Evolutionary conservation across 2,797 vertebrate species (phyloP), one percentile per base, ranked within the genome.

Genomic region (Podarcis lilfordi): DNA sequence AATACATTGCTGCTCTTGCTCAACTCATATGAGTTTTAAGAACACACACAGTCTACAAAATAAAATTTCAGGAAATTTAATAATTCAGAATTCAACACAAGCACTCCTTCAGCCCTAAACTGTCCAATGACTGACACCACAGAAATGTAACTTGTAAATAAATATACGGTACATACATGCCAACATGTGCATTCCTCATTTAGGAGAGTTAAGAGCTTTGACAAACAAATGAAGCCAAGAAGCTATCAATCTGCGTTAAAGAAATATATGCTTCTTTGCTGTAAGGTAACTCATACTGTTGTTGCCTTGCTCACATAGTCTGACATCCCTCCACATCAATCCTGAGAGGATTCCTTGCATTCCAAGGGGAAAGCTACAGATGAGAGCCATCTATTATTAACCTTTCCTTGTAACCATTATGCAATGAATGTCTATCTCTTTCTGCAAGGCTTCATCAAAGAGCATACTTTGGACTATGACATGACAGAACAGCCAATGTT

Each of bases 281-380:
- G 37, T 80, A 91, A 40, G 29, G 50, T 55, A 90, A 90, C 32
- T 43, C 21, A 37, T 13, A 10, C 23, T 86, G 29, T 40, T 74
- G 88, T 86, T 90, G 86, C 78, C 4, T 11, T 87, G 50, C 91
- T 61, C n/a, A 84, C 88, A 82, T 10, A 93, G 82, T 71, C 91
- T 92, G 40, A 17, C n/a, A 25, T 55, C 88, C 84, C 84, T 82
- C 68, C 80, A 89, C 85, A 85, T 64, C 86, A 94, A 86, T 25
- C 89, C 79, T 86, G 80, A 91, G 69, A 84, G 81, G 91, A 95
- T 95, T 95, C 94, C 89, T 94, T 66, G 76, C 92, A 92, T 95
- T 96, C 93, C 93, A 37, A 0, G 29, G 45, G 83, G 91, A 89
- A 88, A 40, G 61, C 45, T 92, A 29, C 82, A 86, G 88, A 89